Evolutionary conservation across 2,113 vertebrate genomes (phyloP).

Genomic region (Eptesicus fuscus): DNA sequence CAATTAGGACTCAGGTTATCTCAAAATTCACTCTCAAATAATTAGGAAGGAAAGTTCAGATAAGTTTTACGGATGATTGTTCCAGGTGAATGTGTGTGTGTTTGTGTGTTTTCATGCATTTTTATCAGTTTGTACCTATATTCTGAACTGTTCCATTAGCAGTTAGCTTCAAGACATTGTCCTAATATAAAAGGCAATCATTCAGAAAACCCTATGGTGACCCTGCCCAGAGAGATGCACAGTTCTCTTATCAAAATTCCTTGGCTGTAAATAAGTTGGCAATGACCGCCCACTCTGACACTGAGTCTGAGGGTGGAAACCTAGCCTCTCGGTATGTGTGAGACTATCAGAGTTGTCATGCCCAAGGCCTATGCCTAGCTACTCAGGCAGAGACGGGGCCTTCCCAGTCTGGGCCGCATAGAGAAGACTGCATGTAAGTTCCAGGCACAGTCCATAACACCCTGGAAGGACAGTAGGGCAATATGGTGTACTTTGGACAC

Average conservation of each 20-base stretch:
- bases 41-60: neutral
- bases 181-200: neutral
- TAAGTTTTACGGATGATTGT: neutral
- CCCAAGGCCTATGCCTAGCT: neutral
- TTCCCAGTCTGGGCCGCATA: neutral
- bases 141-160: neutral
- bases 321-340: neutral
- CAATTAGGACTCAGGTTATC: neutral
- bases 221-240: neutral
- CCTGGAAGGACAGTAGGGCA: neutral
- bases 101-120: neutral
- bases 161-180: neutral
- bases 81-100: neutral
- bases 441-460: neutral
- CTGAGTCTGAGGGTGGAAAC: neutral
- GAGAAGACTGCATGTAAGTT: neutral
- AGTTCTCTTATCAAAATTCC: neutral
- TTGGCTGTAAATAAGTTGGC: neutral
- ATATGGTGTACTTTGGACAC: neutral
- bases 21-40: neutral
- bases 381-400: neutral
- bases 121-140: neutral
- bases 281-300: neutral
- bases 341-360: neutral
- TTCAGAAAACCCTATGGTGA: neutral